Evolutionary conservation across 2,797 vertebrate genomes (phyloP), one percentile per base, ranked within the genome.

Genomic region (Antennarius maculatus): DNA sequence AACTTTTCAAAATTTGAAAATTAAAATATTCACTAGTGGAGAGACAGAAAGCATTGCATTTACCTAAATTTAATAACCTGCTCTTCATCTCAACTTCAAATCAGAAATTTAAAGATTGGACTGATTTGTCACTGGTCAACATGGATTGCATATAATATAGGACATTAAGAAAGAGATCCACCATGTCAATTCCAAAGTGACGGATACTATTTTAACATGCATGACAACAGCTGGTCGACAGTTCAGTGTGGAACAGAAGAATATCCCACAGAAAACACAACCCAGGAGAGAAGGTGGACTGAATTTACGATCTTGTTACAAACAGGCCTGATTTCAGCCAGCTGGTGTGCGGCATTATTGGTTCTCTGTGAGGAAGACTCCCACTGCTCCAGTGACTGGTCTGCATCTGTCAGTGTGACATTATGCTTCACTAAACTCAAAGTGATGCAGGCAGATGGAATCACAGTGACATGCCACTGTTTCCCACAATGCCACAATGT

Each of bases 361-460:
- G 46, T 56, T 41, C 23, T 55, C 29, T 6, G 3, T 17, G 37
- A 73, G 57, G 60, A 51, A 62, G 68, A 51, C 47, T 57, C 45
- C 55, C 56, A 66, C 54, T 50, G 69, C 47, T 79, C 42, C 67
- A 27, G 52, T 47, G 34, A 28, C 61, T 45, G 57, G 16, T 74
- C 53, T 53, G 13, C 23, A 46, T 29, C 82, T 8, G 18, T 56
- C 61, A 43, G 28, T 55, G 8, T 63, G 64, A 73, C 62, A 73
- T 76, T 76, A 69, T 69, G 57, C 56, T 59, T 54, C 54, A 73
- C 62, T 69, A 16, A 50, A 68, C 54, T 53, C 57, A 54, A 58
- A 62, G 16, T 11, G 47, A 66, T 43, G 66, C 39, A 43, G 63
- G 56, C 54, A 52, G 49, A 16, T 45, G 53, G 31, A 63, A 58